Conservation (phyloP, 2,888 invertebrate species). For the Diploptera punctata region DNA sequence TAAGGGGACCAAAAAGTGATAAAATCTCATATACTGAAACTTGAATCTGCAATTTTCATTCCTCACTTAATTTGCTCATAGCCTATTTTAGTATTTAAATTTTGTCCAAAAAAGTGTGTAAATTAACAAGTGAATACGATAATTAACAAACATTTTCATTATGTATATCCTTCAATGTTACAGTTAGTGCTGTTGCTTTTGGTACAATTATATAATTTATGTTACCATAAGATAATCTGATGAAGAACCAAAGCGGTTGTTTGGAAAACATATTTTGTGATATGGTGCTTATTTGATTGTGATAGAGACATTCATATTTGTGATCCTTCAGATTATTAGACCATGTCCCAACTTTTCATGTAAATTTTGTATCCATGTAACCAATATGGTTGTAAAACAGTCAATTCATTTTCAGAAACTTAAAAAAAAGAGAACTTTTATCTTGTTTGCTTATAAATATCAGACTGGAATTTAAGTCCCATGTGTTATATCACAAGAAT, state of each 20-base stretch:
- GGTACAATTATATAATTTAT: background rate
- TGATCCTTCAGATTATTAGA: background rate
- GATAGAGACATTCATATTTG: constrained; percentile 3
- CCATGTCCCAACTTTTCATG: background rate
- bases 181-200: no score
- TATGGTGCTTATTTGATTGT: constrained; percentile 21
- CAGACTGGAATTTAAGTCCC: no score
- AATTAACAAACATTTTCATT: no score
- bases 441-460: background rate
- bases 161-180: no score
- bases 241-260: constrained; percentile 12
- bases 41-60: no score
- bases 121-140: no score
- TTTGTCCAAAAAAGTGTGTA: no score
- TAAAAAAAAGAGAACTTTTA: background rate
- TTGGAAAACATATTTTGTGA: background rate
- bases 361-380: constrained; percentile 13
- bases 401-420: constrained; percentile 2
- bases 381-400: constrained; percentile 22
- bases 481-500: no score
- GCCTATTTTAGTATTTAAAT: no score
- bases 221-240: background rate
- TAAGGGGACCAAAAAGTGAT: no score
- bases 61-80: no score
- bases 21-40: no score